Base-by-base conservation (phyloP, 2,113 vertebrate genomes). In the Cephalopholis sonnerati region DNA sequence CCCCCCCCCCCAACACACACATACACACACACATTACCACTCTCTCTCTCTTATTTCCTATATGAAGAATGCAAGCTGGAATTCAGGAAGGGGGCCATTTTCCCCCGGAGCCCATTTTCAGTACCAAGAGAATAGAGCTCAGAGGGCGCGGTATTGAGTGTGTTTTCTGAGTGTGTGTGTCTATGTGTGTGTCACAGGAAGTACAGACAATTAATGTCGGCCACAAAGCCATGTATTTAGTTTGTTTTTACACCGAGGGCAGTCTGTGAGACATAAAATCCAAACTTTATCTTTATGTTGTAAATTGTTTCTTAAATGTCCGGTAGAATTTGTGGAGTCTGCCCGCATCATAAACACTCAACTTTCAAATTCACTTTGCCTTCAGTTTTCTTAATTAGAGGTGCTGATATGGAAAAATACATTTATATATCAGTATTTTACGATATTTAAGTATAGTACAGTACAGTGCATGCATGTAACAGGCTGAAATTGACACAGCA, bases 21-120 rank as follows among this genome's bases (percentile, higher is more conserved):
- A 29, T 79, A 20, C 69, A 36, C 58, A 20, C 84, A 25, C 70
- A 32, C 36, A 8, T 59, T 25, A 46, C 12, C 77, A 7, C 46
- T 41, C 25, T 7, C 54, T 54, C 81, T 24, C 44, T 65, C 75
- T 79, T 36, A 80, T 90, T 92, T 92, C 82, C 90, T 85, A 92
- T 89, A 90, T 88, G 78, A 89, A 92, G 77, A 87, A 91, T 88
- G 75, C 29, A 22, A 74, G 54, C 82, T 76, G 79, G 91, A 86
- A 90, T 89, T 91, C 89, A 92, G 92, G 94, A 93, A 94, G 83
- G 59, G 57, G 74, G 61, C 57, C 61, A 74, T 83, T 88, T 89
- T 83, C 74, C 71, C 85, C 74, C 1, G 18, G 77, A 72, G 63
- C 25, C 82, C 70, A 71, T 79, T 85, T 84, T 71, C 75, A 65